Evolutionary conservation across 2,113 vertebrate genomes (phyloP).

Genomic region (Riparia riparia): DNA sequence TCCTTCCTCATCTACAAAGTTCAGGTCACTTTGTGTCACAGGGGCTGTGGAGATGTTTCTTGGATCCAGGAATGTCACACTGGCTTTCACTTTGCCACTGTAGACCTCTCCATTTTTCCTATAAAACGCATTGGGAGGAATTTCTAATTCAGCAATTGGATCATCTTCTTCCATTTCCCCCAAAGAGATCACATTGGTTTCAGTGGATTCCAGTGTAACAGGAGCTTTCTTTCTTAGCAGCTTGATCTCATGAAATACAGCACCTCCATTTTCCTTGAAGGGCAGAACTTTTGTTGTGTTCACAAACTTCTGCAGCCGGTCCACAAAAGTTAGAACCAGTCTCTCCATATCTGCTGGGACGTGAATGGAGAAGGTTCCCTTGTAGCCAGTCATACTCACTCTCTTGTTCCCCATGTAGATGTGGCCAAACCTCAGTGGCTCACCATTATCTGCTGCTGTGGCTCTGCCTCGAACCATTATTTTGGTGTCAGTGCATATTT

Average conservation of each 20-base stretch:
- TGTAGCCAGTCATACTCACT: constrained; percentile 95
- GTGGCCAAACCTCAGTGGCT: constrained; percentile 95
- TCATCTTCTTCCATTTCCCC: constrained; percentile 88
- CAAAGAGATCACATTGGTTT: constrained; percentile 88
- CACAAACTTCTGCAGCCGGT: constrained; percentile 94
- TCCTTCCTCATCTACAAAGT: constrained; percentile 89
- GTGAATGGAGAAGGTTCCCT: constrained; percentile 93
- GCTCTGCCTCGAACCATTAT: constrained; percentile 87
- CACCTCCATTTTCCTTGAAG: constrained; percentile 91
- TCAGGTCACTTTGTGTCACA: constrained; percentile 93
- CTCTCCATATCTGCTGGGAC: constrained; percentile 88
- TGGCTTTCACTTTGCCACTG: constrained; percentile 90
- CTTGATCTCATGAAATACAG: constrained; percentile 94
- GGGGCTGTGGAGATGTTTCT: constrained; percentile 87
- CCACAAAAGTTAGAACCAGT: constrained; percentile 94
- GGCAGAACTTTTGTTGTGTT: constrained; percentile 96
- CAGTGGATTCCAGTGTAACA: constrained; percentile 82
- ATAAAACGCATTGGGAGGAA: constrained; percentile 91
- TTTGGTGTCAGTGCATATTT: constrained; percentile 88
- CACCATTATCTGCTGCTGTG: constrained; percentile 88
- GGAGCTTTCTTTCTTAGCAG: constrained; percentile 88
- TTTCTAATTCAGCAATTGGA: constrained; percentile 90
- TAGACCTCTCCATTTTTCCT: constrained; percentile 90
- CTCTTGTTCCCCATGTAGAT: constrained; percentile 88
- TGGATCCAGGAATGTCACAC: constrained; percentile 93